Evolutionary conservation across 2,797 vertebrate species (phyloP).

Genomic region (Xiphophorus birchmanni): DNA sequence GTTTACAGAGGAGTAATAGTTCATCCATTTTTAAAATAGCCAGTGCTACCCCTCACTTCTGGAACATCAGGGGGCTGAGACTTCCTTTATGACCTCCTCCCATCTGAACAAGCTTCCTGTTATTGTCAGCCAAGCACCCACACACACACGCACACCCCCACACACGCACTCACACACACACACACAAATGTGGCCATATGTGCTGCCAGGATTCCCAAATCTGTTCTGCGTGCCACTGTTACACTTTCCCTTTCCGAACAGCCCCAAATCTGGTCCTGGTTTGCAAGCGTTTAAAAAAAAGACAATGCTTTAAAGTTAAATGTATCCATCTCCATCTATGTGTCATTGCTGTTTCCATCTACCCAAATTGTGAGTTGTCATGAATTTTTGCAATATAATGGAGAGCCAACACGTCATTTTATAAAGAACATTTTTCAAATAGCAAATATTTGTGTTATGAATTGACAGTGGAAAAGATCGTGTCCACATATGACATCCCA

Average conservation of each 20-base stretch:
- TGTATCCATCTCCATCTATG: not conserved
- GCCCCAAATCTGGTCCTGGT: not conserved
- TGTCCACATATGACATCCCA: not conserved
- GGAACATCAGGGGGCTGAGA: conserved; percentile 51
- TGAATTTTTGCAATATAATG: not conserved
- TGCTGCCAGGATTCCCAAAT: conserved; percentile 34
- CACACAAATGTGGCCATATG: conserved; percentile 40
- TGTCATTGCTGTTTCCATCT: not conserved
- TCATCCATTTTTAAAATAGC: conserved; percentile 47
- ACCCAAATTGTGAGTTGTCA: not conserved
- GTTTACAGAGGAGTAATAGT: conserved; percentile 37
- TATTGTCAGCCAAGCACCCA: conserved; percentile 50
- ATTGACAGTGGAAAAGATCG: not conserved
- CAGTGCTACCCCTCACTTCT: conserved; percentile 47
- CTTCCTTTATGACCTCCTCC: conserved; percentile 67
- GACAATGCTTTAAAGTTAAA: not conserved
- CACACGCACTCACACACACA: not conserved
- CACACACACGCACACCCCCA: conserved; percentile 31
- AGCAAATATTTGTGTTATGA: not conserved
- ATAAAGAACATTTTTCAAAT: not conserved
- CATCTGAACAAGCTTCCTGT: conserved; percentile 70
- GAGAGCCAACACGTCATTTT: not conserved
- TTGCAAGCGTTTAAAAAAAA: not conserved
- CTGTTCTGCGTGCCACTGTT: conserved; percentile 5
- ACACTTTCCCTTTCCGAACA: conserved; percentile 46